phyloP scores from a whole-genome alignment of 2,113 vertebrate genomes.

The Bos indicus region DNA sequence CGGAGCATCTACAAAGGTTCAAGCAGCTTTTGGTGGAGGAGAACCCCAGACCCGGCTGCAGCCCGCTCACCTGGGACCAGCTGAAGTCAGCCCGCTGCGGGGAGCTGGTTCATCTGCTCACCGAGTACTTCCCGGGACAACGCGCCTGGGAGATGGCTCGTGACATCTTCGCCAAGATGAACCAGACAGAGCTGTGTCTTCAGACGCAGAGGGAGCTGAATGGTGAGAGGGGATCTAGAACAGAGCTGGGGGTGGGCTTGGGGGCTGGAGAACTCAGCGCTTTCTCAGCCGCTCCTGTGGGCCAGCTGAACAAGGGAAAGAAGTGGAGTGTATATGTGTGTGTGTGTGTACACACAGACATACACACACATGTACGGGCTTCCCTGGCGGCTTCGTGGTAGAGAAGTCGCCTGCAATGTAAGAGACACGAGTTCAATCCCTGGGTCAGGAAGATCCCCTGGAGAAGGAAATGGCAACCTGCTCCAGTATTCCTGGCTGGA shows the following conservation, averaged over 20 bases:
- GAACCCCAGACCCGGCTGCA: rapidly evolving
- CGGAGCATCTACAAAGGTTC: neutral
- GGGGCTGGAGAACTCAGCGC: rapidly evolving
- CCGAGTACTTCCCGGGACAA: neutral
- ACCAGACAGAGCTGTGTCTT: neutral
- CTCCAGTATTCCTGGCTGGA: neutral
- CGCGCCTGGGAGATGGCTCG: neutral
- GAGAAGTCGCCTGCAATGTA: neutral
- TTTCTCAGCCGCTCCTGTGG: neutral
- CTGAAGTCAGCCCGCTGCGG: neutral
- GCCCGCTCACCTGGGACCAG: neutral
- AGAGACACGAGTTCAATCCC: neutral
- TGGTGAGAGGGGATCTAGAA: neutral
- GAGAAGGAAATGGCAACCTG: neutral
- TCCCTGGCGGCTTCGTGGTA: neutral
- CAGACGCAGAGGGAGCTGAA: neutral
- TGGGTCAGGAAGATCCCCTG: neutral
- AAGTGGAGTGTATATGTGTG: neutral
- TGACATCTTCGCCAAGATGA: neutral
- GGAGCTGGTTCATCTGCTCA: neutral
- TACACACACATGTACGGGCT: neutral
- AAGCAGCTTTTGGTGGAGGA: neutral
- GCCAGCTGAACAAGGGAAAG: neutral
- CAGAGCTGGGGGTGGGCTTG: rapidly evolving
- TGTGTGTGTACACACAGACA: no score